A percentile compares a stretch with the other conserved stretches of the same genome.
Conservation (phyloP, 2,888 invertebrate genomes). For the Nemotelus nigrinus region DNA sequence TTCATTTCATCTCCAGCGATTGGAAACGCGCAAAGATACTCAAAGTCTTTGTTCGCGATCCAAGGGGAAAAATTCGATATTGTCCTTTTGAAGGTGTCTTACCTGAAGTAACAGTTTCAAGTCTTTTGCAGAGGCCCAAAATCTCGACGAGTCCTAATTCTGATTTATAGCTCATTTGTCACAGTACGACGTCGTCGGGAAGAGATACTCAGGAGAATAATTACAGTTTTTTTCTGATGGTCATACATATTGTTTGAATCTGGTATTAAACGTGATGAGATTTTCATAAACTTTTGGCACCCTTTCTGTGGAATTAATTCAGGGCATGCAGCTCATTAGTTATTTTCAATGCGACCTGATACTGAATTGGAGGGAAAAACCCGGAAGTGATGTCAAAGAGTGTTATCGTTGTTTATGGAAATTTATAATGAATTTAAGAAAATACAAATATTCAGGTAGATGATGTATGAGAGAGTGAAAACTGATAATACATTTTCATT, state of each 20-base stretch:
- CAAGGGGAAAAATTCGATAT: constrained; percentile 29
- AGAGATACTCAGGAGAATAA: constrained; percentile 45
- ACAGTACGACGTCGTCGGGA: constrained; percentile 36
- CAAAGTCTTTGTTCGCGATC: background rate
- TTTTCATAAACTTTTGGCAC: constrained; percentile 50
- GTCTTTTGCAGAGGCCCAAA: background rate
- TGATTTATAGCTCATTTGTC: constrained; percentile 50
- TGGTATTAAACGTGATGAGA: constrained; percentile 46
- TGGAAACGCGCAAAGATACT: constrained; percentile 33
- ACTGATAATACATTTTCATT: no score
- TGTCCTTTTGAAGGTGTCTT: constrained; percentile 37
- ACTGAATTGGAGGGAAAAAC: background rate
- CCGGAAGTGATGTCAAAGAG: no score
- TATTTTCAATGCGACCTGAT: constrained; percentile 19
- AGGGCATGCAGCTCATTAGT: constrained; percentile 34
- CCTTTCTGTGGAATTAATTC: constrained; percentile 34
- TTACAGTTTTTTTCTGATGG: background rate
- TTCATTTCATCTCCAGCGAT: constrained; percentile 27
- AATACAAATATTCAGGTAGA: no score
- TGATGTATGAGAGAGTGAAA: no score
- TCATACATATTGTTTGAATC: constrained; percentile 21
- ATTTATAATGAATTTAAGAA: no score
- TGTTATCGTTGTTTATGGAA: no score
- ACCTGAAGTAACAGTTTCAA: constrained; percentile 21
- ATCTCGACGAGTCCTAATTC: constrained; percentile 44